Base-by-base conservation (phyloP, 1,140 invertebrate genomes). In the Pseudomyrmex flavicornis region DNA sequence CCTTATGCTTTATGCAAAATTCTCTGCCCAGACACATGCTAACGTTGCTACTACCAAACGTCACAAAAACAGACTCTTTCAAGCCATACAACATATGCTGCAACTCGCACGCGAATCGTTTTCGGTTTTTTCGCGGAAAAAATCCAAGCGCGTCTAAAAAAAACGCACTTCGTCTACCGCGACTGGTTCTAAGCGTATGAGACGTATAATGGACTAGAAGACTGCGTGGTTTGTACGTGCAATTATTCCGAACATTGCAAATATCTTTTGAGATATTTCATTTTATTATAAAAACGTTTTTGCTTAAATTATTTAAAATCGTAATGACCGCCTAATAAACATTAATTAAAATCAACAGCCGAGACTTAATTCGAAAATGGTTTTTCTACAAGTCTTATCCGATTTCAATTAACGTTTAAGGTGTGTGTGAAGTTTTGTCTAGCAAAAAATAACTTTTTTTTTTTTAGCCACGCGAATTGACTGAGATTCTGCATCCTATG, bases 41-140 rank as follows among this genome's bases (percentile, higher is more conserved):
- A 54, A 79, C 12, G 66, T 72, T 59, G 66, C 54, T 7, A 80
- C 74, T 77, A 66, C 62, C 8, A 70, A 65, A 80, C 22, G 76
- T 80, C 66, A 46, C 15, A 59, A 72, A 5, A 80, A 70, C 44
- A 56, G 54, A 5, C 35, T 35, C 35, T 35, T 70, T 80, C 44
- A 80, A 80, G 76, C 76, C 76, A 80, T 80, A 80, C 76, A 80
- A 58, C 8, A 17, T 80, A 20, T 80, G 44, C 76, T 80, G 66
- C 66, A 46, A 72, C 22, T 59, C 20, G 54, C 58, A 70, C 12
- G 35, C 35, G 3, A 20, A 70, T 1, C 5, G 35, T 61, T 20
- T 10, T 80, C 12, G 13, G 8, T 61, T 59, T 20, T 70, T 15
- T 59, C 44, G 54, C 20, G 13, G 54, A 61, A 61, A 70, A 80